Conservation (phyloP, 2,888 invertebrate genomes). For the Diaprepes abbreviatus region DNA sequence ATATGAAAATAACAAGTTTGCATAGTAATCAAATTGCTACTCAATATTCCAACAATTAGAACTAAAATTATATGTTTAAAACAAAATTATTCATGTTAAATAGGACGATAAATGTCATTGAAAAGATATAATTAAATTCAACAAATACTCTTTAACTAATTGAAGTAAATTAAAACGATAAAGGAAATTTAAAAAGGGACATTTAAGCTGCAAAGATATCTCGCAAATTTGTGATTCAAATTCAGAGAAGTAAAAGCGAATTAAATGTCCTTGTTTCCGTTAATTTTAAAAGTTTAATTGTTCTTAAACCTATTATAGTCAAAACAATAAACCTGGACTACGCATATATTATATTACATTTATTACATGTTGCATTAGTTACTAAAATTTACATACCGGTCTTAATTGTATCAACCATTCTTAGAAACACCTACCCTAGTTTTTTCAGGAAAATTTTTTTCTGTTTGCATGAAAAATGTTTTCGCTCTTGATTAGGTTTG, state of each 20-base stretch:
- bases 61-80: too few species aligned
- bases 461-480: constrained; percentile 1
- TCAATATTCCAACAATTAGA: too few species aligned
- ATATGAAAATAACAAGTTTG: too few species aligned
- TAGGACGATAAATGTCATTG: too few species aligned
- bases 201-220: too few species aligned
- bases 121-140: too few species aligned
- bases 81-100: too few species aligned
- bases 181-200: too few species aligned
- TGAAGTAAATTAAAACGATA: too few species aligned
- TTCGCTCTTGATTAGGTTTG: constrained; percentile 6
- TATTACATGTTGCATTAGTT: constrained; percentile 9
- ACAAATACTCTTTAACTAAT: too few species aligned
- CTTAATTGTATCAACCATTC: constrained; percentile 11
- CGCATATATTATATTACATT: not conserved
- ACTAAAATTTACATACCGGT: constrained; percentile 30
- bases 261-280: constrained; percentile 1
- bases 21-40: too few species aligned
- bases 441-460: constrained; percentile 15
- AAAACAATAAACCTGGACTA: constrained; percentile 32
- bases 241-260: not conserved
- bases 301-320: constrained; percentile 22
- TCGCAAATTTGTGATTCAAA: not conserved
- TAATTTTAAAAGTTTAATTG: constrained; percentile 7
- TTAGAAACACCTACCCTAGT: constrained; percentile 24